Percentiles rank a stretch among this genome's conserved stretches.
phyloP scores from a whole-genome alignment of 2,113 vertebrate species.

The Xiphorhynchus elegans region DNA sequence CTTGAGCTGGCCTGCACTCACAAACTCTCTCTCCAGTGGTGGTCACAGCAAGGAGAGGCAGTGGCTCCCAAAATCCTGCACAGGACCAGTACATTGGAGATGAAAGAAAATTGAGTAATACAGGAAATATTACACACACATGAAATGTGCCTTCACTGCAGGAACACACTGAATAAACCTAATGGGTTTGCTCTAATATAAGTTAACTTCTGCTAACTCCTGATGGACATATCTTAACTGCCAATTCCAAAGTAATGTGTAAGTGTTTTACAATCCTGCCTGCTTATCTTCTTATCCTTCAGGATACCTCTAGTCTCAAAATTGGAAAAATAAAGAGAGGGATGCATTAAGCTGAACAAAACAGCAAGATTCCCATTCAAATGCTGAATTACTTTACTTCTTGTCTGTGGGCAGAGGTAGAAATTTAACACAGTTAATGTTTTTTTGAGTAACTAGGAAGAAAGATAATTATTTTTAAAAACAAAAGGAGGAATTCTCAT shows the following conservation, averaged over 20 bases:
- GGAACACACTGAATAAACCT: background rate
- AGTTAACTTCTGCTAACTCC: background rate
- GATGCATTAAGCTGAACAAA: background rate
- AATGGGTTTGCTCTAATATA: background rate
- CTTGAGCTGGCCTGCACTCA: background rate
- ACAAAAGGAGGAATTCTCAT: background rate
- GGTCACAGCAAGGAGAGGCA: background rate
- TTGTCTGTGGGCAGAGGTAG: background rate
- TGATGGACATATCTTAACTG: background rate
- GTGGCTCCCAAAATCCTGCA: background rate
- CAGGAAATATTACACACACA: background rate
- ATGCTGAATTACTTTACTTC: background rate
- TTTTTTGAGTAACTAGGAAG: background rate
- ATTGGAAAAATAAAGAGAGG: background rate
- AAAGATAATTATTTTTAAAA: background rate
- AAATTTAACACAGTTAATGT: background rate
- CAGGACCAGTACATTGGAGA: background rate
- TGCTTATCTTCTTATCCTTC: background rate
- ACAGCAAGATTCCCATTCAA: background rate
- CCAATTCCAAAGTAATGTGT: background rate
- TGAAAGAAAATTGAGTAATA: background rate
- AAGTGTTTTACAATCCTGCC: background rate
- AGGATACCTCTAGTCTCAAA: background rate
- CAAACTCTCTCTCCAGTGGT: background rate
- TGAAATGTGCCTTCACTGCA: background rate